phyloP scores from a whole-genome alignment of 2,797 vertebrate species.

The Pseudopleuronectes americanus region DNA sequence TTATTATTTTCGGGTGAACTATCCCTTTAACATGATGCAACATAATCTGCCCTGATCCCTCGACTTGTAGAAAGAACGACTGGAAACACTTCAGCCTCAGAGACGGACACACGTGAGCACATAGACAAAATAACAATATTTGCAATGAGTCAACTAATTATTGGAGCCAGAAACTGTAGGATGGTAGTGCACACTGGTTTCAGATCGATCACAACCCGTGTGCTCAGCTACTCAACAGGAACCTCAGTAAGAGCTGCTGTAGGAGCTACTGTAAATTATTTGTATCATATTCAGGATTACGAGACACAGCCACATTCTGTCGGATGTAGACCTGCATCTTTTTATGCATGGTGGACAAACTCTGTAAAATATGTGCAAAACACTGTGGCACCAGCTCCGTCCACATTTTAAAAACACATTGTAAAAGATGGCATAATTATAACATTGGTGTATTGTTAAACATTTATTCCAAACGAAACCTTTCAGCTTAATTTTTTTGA shows the following conservation, averaged over 20 bases:
- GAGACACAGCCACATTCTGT: conserved; percentile 3
- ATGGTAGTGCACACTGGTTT: neutral
- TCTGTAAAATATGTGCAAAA: conserved; percentile 1
- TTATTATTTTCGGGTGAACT: no score
- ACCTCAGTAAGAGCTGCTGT: conserved; percentile 11
- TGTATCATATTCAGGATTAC: conserved; percentile 28
- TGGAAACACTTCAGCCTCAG: no score
- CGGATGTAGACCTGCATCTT: neutral
- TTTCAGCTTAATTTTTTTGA: conserved; percentile 20
- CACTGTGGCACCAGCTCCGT: neutral
- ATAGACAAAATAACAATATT: no score
- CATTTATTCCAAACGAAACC: conserved; percentile 24
- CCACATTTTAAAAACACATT: no score
- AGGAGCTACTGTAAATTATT: conserved; percentile 33
- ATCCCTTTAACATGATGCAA: no score
- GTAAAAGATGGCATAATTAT: conserved; percentile 13
- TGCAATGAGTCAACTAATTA: no score
- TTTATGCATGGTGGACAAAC: conserved; percentile 6
- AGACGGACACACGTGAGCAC: no score
- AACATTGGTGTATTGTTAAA: conserved; percentile 17
- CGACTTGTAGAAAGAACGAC: no score
- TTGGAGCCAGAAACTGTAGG: neutral
- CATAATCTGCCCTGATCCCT: no score
- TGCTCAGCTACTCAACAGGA: neutral
- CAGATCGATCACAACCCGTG: neutral